Evolutionary conservation across 1,140 invertebrate genomes (phyloP), one percentile per base, ranked within the genome.

Genomic region (Orussus abietinus): DNA sequence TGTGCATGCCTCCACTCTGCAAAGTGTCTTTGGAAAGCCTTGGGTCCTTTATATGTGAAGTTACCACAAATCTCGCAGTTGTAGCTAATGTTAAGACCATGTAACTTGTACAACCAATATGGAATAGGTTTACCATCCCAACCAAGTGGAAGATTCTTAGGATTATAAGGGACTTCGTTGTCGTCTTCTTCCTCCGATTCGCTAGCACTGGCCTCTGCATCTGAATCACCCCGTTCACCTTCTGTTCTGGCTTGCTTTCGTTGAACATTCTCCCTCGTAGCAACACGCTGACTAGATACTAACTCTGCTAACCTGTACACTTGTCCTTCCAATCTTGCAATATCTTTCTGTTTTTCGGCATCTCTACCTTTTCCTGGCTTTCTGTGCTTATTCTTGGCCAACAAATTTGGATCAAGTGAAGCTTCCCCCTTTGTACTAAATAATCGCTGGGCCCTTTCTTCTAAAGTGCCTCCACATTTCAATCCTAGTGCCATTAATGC

Each of bases 1-100:
- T 99, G 96, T 19, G 97, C 96, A 75, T 99, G 97, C 37, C 97
- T 77, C 96, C 97, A 99, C 74, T 99, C 96, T 2, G 96, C 94
- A 78, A 99, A 99, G 76, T 99, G 97, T 36, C 93, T 79, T 68
- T 99, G 96, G 68, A 99, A 99, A n/a, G 96, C 96, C 74, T 99
- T 99, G 1, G 97, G 97, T 1, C 97, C 97, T 74, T 98, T 96
- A 72, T 99, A 99, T 0, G 90, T 93, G 57, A 90, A 96, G 74
- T 99, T 99, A n/a, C 96, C 97, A 75, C 97, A 99, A 46, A 99
- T 99, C 73, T 99, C 97, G 72, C 97, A 99, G 45, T 90, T 95
- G 66, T 98, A 99, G 65, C 91, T 96, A 32, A 99, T 96, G 70
- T 99, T 99, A 1, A 99, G 77, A 1, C 97, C 97, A 69, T 99